Evolutionary conservation across 2,797 vertebrate species (phyloP), one percentile per base, ranked within the genome.

Genomic region (Okamejei kenojei): DNA sequence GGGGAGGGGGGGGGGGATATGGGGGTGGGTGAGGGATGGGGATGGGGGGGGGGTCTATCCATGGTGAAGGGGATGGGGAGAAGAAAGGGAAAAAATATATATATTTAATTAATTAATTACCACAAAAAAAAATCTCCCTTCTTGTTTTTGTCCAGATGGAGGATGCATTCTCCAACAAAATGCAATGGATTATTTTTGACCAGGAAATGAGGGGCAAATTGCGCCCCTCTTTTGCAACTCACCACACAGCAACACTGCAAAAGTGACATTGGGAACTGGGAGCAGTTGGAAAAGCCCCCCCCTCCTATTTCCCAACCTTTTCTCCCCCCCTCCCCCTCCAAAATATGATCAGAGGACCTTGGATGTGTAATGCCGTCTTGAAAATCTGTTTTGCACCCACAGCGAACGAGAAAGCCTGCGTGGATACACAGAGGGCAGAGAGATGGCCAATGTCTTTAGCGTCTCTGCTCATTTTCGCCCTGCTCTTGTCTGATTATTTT

Each of bases 301-400:
- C 94, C 94, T 93, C 93, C 73, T 94, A 90, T 91, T 92, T 93
- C 61, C 93, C 93, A 19, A 71, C 94, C 93, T 93, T 94, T 29
- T 81, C 93, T 77, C 95, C 94, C 95, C 94, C 95, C 95, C 95
- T 94, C 95, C 96, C 95, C 95, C 95, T 94, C 95, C 96, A 95
- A 96, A 97, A 96, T 96, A 97, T 97, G 97, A 96, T 96, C 96
- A 96, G 96, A 95, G 97, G 97, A 95, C 96, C 96, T 96, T 97
- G 97, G 96, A 97, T 97, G 96, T 96, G 95, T 94, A 95, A 95
- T 94, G 96, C 96, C 94, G 96, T 96, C 95, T 95, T 96, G 95
- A 96, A 95, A 94, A 95, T 96, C 94, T 97, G 96, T 95, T 96
- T 96, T 95, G 96, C 96, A 94, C 95, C 95, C 93, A 94, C 95